Base-by-base conservation (phyloP, 1,140 invertebrate species). In the Sarcophaga bullata region DNA sequence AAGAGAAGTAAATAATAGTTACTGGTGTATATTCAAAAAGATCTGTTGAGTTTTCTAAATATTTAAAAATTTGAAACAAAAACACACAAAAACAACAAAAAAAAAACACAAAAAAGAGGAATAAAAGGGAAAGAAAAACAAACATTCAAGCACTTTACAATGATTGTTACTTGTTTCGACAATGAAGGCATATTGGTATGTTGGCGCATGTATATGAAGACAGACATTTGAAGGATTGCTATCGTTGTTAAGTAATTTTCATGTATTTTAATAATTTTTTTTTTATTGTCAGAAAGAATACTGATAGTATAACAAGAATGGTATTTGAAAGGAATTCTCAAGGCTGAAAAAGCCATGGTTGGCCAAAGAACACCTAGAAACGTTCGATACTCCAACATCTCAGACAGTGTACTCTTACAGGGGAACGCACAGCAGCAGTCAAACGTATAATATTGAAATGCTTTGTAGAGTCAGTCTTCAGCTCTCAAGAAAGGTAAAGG, bases 121-220 rank as follows among this genome's bases (percentile, higher is more conserved):
- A 58, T 58, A 58, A 58, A n/a, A n/a, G 15, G 54, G 1, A 58
- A 15, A 58, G 15, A 15, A 58, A 58, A 58, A 13, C 54, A 58
- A 58, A 58, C 7, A 58, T n/a, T 58, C 13, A 6, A 58, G 13
- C 54, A 58, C 54, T 58, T 58, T n/a, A 58, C 54, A n/a, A n/a
- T n/a, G n/a, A n/a, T 58, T 58, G 54, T 58, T 58, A 58, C 54
- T 58, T 58, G 54, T 58, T 58, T n/a, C 54, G 54, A n/a, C n/a
- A 37, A 58, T 58, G 54, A 58, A 58, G 15, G 54, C 15, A 58
- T n/a, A n/a, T n/a, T n/a, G n/a, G 54, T n/a, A n/a, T 58, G 6
- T n/a, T n/a, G 13, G 11, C 7, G 6, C 1, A n/a, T n/a, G 54
- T 6, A 58, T 37, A 37, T 15, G 13, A 58, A 58, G 13, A 37